Base-by-base conservation (phyloP, 1,140 invertebrate species). In the Zaprionus inermis region DNA sequence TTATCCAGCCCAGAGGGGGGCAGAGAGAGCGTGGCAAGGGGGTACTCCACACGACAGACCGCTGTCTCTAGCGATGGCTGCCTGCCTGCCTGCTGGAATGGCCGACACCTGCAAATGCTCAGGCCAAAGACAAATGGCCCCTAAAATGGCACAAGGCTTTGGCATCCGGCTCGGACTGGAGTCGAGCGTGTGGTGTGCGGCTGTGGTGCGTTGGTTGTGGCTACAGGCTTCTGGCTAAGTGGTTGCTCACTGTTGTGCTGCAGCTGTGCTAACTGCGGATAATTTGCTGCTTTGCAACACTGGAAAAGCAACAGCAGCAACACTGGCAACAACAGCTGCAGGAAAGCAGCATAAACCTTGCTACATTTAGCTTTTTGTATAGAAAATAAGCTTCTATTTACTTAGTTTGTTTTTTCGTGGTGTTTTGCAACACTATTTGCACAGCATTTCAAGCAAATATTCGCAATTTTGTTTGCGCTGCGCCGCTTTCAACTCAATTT, bases 61-160 rank as follows among this genome's bases (percentile, higher is more conserved):
- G 49, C 71, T 49, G 61, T 49, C 69, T 24, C 63, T 54, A 52
- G 59, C 44, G 54, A 58, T 58, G 61, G 61, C 38, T 58, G 69
- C 61, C 28, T 32, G 30, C 30, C 7, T 24, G 22, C 22, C 22
- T 65, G 36, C 41, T 30, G n/a, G n/a, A n/a, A 64, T 38, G 55
- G 59, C 58, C 63, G 59, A 71, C 72, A 75, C 66, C 72, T 75
- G 51, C 59, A 63, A 32, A 65, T 76, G 34, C 59, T 76, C 60
- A 60, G 38, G 57, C 44, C 46, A 32, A 73, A 73, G 65, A 69
- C 56, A 73, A 73, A 73, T 67, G 64, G 56, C 56, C 51, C 57
- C 54, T 69, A 60, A 68, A 68, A 60, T 68, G 70, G n/a, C 65
- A 66, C 51, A 24, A 60, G 46, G 55, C n/a, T 12, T 20, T 46